These are phyloP conservation scores for Hetaerina americana DNA, from an alignment of 1,140 invertebrate species.

Conservation along the genomic window DNA sequence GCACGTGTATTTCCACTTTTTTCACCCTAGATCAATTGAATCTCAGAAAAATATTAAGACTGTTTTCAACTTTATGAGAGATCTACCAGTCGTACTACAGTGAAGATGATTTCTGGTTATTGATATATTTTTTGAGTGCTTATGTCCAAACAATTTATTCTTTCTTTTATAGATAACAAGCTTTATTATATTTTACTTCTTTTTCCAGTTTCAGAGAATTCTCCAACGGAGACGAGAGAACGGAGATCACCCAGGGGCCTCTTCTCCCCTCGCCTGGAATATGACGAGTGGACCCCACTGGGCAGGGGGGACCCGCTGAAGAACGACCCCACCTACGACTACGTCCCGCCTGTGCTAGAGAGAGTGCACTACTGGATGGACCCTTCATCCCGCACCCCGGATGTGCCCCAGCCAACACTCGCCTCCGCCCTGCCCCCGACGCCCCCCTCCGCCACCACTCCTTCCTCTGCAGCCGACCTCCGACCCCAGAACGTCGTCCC, in stretches of 20 bases:
- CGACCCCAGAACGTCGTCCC: not conserved
- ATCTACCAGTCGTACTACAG: too few relatives aligned
- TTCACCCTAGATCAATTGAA: too few relatives aligned
- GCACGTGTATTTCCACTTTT: too few relatives aligned
- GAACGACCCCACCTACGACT: constrained; percentile 68
- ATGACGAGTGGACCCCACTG: constrained; percentile 61
- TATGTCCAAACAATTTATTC: too few relatives aligned
- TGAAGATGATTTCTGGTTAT: too few relatives aligned
- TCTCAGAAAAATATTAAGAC: too few relatives aligned
- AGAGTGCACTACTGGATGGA: constrained; percentile 63
- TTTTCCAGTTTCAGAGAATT: too few relatives aligned
- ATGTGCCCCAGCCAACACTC: constrained; percentile 31
- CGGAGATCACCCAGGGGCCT: constrained; percentile 19
- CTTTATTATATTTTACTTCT: too few relatives aligned
- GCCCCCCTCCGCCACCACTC: not conserved
- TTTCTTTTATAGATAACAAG: too few relatives aligned
- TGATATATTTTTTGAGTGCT: too few relatives aligned
- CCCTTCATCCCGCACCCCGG: constrained; percentile 28
- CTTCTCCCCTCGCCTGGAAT: constrained; percentile 55
- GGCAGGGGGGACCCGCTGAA: constrained; percentile 61
- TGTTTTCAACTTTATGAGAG: too few relatives aligned
- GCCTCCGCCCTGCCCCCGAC: constrained; percentile 28
- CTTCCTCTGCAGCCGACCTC: too few relatives aligned
- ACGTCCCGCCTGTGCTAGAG: constrained; percentile 60
- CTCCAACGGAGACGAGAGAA: not conserved